Evolutionary conservation across 2,888 invertebrate species (phyloP).

Genomic region (Micropterix aruncella): DNA sequence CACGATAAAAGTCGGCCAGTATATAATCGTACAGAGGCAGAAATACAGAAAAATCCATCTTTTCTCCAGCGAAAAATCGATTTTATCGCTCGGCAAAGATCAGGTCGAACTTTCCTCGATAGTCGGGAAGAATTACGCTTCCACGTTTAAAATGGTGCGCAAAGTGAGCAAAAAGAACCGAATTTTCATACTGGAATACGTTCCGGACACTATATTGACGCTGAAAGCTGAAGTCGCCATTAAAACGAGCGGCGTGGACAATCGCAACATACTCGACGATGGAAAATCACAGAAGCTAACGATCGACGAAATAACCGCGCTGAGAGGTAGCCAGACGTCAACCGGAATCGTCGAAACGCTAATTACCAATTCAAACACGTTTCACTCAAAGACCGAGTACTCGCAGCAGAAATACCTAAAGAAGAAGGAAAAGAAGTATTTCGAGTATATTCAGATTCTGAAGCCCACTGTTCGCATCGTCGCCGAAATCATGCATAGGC

Average conservation of each 20-base stretch:
- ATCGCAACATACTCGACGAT: conserved; percentile 68
- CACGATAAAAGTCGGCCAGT: conserved; percentile 50
- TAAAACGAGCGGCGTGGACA: conserved; percentile 61
- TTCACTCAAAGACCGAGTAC: conserved; percentile 79
- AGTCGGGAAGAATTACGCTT: conserved; percentile 54
- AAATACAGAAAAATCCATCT: conserved; percentile 66
- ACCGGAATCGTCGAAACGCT: conserved; percentile 75
- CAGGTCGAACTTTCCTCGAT: conserved; percentile 51
- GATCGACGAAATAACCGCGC: conserved; percentile 65
- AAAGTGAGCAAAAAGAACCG: conserved; percentile 38
- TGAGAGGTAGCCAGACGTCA: conserved; percentile 63
- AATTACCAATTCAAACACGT: conserved; percentile 84
- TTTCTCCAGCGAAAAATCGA: conserved; percentile 47
- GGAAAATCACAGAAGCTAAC: conserved; percentile 71
- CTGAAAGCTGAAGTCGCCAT: conserved; percentile 49
- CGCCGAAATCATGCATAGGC: conserved; percentile 69
- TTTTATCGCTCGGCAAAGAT: conserved; percentile 53
- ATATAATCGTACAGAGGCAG: conserved; percentile 63
- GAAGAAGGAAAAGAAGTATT: conserved; percentile 92
- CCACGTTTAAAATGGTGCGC: conserved; percentile 62
- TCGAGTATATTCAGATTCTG: conserved; percentile 64
- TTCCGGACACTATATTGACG: conserved; percentile 24
- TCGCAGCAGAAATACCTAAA: conserved; percentile 89
- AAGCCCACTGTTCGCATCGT: conserved; percentile 72
- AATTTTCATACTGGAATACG: conserved; percentile 38